These are phyloP conservation scores for Notospermus geniculatus DNA, from an alignment of 1,140 invertebrate species.

Conservation along the genomic window DNA sequence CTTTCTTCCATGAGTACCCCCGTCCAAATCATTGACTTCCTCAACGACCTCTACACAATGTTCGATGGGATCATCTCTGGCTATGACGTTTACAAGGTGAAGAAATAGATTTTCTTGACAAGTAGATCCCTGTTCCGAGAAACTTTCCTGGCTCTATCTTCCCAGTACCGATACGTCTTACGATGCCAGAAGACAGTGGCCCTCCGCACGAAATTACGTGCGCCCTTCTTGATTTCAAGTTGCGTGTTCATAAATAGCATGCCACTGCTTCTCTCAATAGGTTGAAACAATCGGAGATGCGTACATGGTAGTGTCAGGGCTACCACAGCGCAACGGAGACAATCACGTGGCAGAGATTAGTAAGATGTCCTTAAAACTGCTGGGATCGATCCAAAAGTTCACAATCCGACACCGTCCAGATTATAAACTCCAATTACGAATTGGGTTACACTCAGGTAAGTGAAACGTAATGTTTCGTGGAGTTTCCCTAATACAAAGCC, in stretches of 20 bases:
- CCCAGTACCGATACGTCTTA: no score
- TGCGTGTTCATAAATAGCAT: no score
- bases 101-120: conserved; percentile 13
- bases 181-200: no score
- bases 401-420: conserved; percentile 78
- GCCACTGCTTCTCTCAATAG: conserved; percentile 31
- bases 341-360: conserved; percentile 77
- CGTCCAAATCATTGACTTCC: conserved; percentile 62
- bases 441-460: conserved; percentile 85
- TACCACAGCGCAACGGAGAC: conserved; percentile 58
- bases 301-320: conserved; percentile 37
- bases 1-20: conserved; percentile 68
- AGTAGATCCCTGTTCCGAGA: no score
- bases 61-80: conserved; percentile 47
- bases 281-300: conserved; percentile 47
- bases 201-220: no score
- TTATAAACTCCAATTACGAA: conserved; percentile 78
- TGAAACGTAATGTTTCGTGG: no score
- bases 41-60: conserved; percentile 47
- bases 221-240: no score
- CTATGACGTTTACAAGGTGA: conserved; percentile 51
- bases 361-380: conserved; percentile 79
- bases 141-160: no score
- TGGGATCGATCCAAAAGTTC: conserved; percentile 77
- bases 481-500: no score